Base-by-base conservation (phyloP, 2,888 invertebrate genomes). In the Dynastes grantii region DNA sequence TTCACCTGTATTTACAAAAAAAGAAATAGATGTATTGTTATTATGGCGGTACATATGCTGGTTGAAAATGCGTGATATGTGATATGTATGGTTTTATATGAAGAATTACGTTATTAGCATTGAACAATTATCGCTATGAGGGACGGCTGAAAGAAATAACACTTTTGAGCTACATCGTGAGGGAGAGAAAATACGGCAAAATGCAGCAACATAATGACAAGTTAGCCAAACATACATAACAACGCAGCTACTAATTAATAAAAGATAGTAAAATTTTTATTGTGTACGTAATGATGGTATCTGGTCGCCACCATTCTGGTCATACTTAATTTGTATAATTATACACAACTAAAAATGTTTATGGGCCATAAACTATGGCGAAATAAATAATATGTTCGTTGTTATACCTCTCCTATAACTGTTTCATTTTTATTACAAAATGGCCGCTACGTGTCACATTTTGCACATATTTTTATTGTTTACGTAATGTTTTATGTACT, bases 251-350 rank as follows among this genome's bases (percentile, higher is more conserved):
- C 64, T 64, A 76, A 76, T 76, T 76, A 76, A 76, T 76, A 65
- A 76, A 76, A 63, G 83, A 80, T 79, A 81, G 80, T 82, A 82
- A 83, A 81, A 83, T 77, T 80, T 81, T 84, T 84, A 84, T 81
- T 80, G 82, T 80, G 79, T 82, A 75, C 79, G 79, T 83, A 83
- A 83, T 83, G 82, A 82, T 80, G 80, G 80, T 79, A 79, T 76
- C 79, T 78, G 79, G 65, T 53, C 76, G 75, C 67, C 77, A 79
- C 78, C 71, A 76, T 68, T 63, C 64, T 73, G 73, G 65, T 83
- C 83, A 85, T 84, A 85, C 85, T 86, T 86, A 87, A 87, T 87
- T 87, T 86, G 86, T 87, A 86, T 87, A 87, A 87, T 87, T 87
- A 86, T 85, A 84, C 83, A 85, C 85, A 85, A 86, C 86, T 86